A percentile compares a stretch with the other conserved stretches of the same genome.
Evolutionary conservation across 2,888 invertebrate genomes (phyloP).

Genomic region (Eupithecia subfuscata): DNA sequence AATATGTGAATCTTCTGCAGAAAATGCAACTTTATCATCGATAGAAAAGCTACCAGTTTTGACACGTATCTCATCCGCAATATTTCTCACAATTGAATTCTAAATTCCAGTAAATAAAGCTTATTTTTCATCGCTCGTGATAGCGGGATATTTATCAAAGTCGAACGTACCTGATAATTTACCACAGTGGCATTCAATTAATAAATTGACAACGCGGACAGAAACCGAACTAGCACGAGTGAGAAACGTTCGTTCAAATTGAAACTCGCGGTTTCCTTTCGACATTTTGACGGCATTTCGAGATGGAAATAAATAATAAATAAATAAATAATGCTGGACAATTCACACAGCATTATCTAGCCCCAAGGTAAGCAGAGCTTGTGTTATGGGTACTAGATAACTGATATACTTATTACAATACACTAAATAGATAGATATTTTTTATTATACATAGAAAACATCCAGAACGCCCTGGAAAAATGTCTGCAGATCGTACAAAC

Average conservation of each 20-base stretch:
- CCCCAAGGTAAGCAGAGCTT: too few species aligned
- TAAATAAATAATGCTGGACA: too few species aligned
- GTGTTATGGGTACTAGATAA: too few species aligned
- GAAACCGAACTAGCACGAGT: constrained; percentile 9
- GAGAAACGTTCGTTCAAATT: neutral
- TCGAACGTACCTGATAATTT: constrained; percentile 19
- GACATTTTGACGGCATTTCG: neutral
- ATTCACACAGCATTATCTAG: too few species aligned
- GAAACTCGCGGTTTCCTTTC: neutral
- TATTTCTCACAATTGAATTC: neutral
- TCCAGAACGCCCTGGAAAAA: too few species aligned
- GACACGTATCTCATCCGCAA: neutral
- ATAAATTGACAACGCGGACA: constrained; percentile 33
- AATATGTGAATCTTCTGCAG: neutral
- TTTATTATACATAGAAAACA: too few species aligned
- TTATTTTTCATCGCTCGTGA: neutral
- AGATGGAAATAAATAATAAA: too few species aligned
- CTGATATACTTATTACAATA: too few species aligned
- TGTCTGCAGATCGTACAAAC: too few species aligned
- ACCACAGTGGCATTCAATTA: constrained; percentile 37
- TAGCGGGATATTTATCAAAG: constrained; percentile 4
- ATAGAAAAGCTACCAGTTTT: neutral
- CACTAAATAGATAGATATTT: too few species aligned
- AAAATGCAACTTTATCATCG: neutral
- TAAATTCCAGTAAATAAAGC: neutral